A percentile compares a stretch with the other conserved stretches of the same genome.
phyloP scores from a whole-genome alignment of 2,113 vertebrate species.

The Tachycineta bicolor region DNA sequence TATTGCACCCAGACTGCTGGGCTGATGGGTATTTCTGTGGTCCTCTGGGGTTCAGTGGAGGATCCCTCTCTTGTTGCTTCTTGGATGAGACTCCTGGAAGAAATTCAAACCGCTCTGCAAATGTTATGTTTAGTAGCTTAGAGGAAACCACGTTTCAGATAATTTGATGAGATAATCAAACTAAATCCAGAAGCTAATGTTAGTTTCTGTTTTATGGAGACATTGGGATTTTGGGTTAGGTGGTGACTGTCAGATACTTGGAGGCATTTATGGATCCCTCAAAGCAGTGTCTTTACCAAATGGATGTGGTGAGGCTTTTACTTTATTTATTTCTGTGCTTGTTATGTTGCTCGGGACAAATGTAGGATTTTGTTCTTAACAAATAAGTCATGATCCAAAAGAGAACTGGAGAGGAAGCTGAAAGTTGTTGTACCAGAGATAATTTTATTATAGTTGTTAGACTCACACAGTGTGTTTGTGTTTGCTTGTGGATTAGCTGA shows the following conservation, averaged over 20 bases:
- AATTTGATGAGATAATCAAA: neutral
- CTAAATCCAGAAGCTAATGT: neutral
- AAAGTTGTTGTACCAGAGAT: neutral
- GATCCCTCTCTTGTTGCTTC: neutral
- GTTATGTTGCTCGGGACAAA: neutral
- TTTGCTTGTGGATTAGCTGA: neutral
- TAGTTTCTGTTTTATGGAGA: neutral
- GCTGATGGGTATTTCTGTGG: neutral
- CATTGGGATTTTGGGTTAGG: neutral
- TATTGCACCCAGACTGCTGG: fast-evolving
- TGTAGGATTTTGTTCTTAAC: neutral
- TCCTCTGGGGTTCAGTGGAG: fast-evolving
- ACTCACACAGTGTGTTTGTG: neutral
- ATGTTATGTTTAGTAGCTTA: neutral
- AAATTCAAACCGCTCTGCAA: neutral
- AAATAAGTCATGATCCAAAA: neutral
- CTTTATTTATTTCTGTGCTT: neutral
- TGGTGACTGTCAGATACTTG: neutral
- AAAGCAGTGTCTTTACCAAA: neutral
- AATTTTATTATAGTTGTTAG: neutral
- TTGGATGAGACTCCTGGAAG: neutral
- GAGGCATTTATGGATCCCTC: neutral
- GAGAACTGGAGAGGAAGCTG: neutral
- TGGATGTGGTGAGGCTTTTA: neutral
- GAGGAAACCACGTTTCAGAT: neutral